Conservation (phyloP, 2,888 invertebrate genomes). For the Ochropleura leucogaster region DNA sequence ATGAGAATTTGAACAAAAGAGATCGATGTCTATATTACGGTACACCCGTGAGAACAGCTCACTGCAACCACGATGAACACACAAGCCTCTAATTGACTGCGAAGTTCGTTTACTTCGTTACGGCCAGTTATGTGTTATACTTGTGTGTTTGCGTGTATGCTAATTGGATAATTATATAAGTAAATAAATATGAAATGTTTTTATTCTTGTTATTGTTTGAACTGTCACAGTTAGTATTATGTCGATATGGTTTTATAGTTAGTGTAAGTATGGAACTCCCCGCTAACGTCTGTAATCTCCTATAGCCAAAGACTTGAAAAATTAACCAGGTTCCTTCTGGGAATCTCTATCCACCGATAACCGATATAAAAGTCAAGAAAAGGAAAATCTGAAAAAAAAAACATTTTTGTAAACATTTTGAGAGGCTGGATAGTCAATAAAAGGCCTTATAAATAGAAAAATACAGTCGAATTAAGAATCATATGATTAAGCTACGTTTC, state of each 20-base stretch:
- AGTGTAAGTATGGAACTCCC: neutral
- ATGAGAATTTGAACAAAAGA: conserved; percentile 23
- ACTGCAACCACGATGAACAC: conserved; percentile 72
- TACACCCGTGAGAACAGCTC: conserved; percentile 74
- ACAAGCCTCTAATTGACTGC: conserved; percentile 77
- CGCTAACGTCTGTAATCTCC: neutral
- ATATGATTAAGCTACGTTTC: neutral
- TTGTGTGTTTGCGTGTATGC: conserved; percentile 26
- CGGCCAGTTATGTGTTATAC: conserved; percentile 24
- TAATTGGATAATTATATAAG: conserved; percentile 28
- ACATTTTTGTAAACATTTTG: neutral
- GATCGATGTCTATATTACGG: conserved; percentile 13
- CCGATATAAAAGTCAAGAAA: neutral
- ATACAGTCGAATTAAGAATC: neutral
- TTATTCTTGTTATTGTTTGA: neutral
- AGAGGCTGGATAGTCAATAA: too few relatives aligned
- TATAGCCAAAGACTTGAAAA: neutral
- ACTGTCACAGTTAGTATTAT: neutral
- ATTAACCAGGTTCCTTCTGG: neutral
- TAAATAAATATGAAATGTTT: conserved; percentile 10
- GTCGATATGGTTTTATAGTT: neutral
- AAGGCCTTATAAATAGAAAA: neutral
- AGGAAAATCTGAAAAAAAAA: neutral
- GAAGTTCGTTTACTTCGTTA: conserved; percentile 71
- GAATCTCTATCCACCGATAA: neutral